A percentile compares a stretch with the other conserved stretches of the same genome.
Evolutionary conservation across 2,888 invertebrate species (phyloP).

Genomic region (Proisotoma minuta): DNA sequence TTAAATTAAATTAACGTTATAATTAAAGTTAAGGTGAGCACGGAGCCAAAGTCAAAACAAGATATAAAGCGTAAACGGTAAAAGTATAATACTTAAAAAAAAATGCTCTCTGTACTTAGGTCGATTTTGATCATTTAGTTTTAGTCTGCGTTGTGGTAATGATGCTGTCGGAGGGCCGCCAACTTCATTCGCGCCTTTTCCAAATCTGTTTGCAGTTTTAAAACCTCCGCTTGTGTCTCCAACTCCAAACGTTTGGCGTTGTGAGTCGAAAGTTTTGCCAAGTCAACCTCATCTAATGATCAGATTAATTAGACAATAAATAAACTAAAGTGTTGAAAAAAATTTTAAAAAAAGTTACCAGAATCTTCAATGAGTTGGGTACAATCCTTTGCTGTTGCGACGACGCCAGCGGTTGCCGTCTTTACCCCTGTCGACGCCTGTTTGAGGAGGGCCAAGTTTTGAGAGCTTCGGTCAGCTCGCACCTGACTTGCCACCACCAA

Average conservation of each 20-base stretch:
- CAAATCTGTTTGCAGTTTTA: conserved; percentile 85
- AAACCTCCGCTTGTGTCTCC: conserved; percentile 91
- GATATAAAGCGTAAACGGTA: too few relatives aligned
- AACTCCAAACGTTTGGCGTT: conserved; percentile 94
- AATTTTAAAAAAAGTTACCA: conserved; percentile 55
- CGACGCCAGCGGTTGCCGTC: conserved; percentile 82
- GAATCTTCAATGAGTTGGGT: conserved; percentile 77
- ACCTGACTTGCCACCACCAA: conserved; percentile 94
- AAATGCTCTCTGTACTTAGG: neutral
- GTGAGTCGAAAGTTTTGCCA: conserved; percentile 81
- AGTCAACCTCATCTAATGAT: conserved; percentile 75
- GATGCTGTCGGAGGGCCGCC: conserved; percentile 79
- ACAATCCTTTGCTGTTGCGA: conserved; percentile 89
- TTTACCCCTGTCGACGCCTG: conserved; percentile 84
- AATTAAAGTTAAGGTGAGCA: too few relatives aligned
- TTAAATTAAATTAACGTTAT: too few relatives aligned
- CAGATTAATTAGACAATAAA: neutral
- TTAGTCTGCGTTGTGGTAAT: conserved; percentile 63
- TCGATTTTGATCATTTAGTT: neutral
- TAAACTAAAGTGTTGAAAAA: neutral
- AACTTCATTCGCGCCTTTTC: conserved; percentile 81
- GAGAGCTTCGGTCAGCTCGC: conserved; percentile 80
- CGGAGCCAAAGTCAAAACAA: too few relatives aligned
- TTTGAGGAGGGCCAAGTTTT: conserved; percentile 72
- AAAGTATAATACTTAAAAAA: too few relatives aligned